Evolutionary conservation across 2,888 invertebrate species (phyloP).

Genomic region (Parnassius orleans): DNA sequence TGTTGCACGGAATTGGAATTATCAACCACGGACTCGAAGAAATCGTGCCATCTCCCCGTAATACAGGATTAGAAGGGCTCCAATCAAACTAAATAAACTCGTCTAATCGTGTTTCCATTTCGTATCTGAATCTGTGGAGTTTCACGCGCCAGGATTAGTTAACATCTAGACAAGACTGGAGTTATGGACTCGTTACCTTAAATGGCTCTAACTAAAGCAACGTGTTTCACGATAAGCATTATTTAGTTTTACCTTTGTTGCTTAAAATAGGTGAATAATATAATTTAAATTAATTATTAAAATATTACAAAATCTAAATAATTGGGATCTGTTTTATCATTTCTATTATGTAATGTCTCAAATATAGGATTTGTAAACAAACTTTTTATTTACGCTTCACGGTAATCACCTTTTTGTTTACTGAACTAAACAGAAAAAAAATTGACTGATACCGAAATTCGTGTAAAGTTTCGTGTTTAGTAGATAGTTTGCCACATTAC

Average conservation of each 20-base stretch:
- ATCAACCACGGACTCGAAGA: constrained; percentile 75
- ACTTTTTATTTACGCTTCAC: no score
- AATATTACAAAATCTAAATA: no score
- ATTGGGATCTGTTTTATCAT: not conserved
- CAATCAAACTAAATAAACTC: constrained; percentile 79
- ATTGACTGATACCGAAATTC: no score
- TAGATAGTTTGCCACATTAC: no score
- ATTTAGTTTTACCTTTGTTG: constrained; percentile 13
- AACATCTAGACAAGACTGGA: constrained; percentile 63
- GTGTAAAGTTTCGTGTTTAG: no score
- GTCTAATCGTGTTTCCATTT: constrained; percentile 75
- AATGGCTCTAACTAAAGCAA: constrained; percentile 57
- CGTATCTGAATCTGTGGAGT: constrained; percentile 64
- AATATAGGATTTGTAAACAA: no score
- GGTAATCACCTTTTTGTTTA: no score
- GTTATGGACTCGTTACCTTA: constrained; percentile 73
- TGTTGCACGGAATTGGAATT: constrained; percentile 70
- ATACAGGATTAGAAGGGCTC: constrained; percentile 69
- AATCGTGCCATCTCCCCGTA: constrained; percentile 76
- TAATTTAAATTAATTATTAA: no score
- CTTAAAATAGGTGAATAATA: not conserved
- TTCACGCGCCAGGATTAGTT: constrained; percentile 69
- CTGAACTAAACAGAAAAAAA: no score
- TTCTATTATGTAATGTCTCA: not conserved
- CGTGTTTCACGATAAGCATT: constrained; percentile 28